Base-by-base conservation (phyloP, 2,888 invertebrate species). In the Dryomyza anilis region DNA sequence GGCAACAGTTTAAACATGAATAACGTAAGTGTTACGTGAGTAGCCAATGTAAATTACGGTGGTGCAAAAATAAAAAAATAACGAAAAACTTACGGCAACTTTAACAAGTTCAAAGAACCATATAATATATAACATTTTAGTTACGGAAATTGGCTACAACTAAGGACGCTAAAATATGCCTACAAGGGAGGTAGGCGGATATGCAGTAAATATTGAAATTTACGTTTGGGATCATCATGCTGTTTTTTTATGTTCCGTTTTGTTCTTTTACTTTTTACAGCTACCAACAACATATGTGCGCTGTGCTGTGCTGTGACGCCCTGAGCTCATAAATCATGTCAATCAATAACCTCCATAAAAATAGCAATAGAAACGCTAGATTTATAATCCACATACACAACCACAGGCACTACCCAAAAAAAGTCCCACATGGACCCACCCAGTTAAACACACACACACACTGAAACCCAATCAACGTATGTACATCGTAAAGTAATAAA, bases 111-210 rank as follows among this genome's bases (percentile, higher is more conserved):
- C 21, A 19, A 19, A 19, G n/a, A 0, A n/a, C 12, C 46, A 46
- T 52, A 52, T 16, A 25, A 30, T 45, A 30, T 30, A 19, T 46
- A 27, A 60, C 59, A 46, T 58, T 58, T 58, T 16, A 10, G 29
- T n/a, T 8, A 30, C 27, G 58, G 58, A 58, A 58, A 46, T 58
- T 45, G 33, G 45, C 46, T 58, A 33, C 33, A 10, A 60, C 48
- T 46, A 46, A 30, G 58, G n/a, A n/a, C n/a, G n/a, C n/a, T n/a
- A n/a, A n/a, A n/a, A 59, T 59, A 46, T 45, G 46, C 21, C 39
- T 56, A 56, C 39, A 39, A 56, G 33, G 27, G 14, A 14, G 48
- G 19, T 12, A 53, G 53, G 53, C n/a, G n/a, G n/a, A n/a, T 30
- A 53, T 16, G 53, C 29, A 16, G 1, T 5, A 21, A 10, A 16